A percentile compares a stretch with the other conserved stretches of the same genome.
Conservation (phyloP, 2,888 invertebrate genomes). For the Cosmia pyralina region DNA sequence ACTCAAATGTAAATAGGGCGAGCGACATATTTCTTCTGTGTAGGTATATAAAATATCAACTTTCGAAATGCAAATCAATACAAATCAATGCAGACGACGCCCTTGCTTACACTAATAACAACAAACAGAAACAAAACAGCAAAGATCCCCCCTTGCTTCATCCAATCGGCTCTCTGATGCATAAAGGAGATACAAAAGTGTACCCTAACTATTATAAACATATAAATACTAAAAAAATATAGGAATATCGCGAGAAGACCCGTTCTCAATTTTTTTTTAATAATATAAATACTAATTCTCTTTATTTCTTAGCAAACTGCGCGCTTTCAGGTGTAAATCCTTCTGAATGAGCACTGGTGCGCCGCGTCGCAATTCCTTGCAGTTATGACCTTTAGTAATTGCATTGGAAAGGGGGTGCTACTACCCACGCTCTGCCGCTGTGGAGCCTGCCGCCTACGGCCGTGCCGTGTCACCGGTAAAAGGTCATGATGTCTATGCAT, state of each 20-base stretch:
- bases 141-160: neutral
- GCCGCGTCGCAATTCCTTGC: neutral
- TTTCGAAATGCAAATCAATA: neutral
- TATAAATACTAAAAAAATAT: neutral
- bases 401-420: constrained; percentile 14
- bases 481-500: constrained; percentile 12
- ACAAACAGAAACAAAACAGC: too few species aligned
- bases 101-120: neutral
- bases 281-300: neutral
- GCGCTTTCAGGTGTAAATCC: constrained; percentile 1
- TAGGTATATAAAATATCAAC: neutral
- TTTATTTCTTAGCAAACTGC: constrained; percentile 6
- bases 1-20: too few species aligned
- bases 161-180: too few species aligned
- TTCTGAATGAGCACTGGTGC: neutral
- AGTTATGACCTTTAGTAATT: constrained; percentile 36
- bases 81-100: constrained; percentile 9
- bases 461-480: neutral
- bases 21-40: neutral
- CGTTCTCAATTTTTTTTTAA: too few species aligned
- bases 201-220: too few species aligned
- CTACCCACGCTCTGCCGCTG: constrained; percentile 33
- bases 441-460: constrained; percentile 25
- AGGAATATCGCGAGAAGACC: too few species aligned
- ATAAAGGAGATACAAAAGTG: neutral